Percentiles rank a stretch among this genome's conserved stretches.
These are phyloP conservation scores for Amiota communis DNA, from an alignment of 2,888 invertebrate species.

Conservation along the genomic window DNA sequence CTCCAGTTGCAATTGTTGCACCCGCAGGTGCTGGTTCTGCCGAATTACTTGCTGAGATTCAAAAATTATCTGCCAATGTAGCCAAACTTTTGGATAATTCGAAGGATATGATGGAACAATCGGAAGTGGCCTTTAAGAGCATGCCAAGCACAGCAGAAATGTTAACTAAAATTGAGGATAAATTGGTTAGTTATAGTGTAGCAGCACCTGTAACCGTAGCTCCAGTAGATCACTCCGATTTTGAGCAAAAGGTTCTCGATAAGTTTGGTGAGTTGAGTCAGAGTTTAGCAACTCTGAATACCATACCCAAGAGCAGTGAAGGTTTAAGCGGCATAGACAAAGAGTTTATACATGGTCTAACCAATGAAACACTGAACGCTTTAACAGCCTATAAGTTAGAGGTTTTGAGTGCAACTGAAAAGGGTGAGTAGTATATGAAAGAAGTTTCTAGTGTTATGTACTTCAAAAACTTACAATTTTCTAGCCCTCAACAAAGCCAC, in stretches of 20 bases:
- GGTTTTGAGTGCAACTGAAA: constrained; percentile 73
- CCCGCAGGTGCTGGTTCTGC: constrained; percentile 45
- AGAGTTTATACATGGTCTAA: constrained; percentile 75
- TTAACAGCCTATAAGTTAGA: constrained; percentile 76
- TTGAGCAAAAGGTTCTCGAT: constrained; percentile 73
- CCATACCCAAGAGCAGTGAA: constrained; percentile 53
- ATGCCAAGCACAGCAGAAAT: constrained; percentile 64
- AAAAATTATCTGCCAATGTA: constrained; percentile 59
- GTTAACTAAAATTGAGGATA: constrained; percentile 68
- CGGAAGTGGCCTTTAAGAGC: constrained; percentile 62
- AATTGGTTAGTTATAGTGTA: constrained; percentile 64
- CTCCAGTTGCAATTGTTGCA: constrained; percentile 30
- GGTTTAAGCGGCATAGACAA: constrained; percentile 71
- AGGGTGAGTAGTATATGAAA: constrained; percentile 71
- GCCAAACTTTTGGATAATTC: constrained; percentile 59
- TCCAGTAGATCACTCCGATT: constrained; percentile 68
- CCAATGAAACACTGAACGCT: constrained; percentile 78
- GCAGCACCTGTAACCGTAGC: constrained; percentile 54
- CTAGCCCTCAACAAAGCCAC: constrained; percentile 74
- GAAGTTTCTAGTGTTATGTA: neutral
- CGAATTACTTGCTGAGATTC: constrained; percentile 61
- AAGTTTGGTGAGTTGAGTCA: constrained; percentile 73
- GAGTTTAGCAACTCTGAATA: constrained; percentile 70
- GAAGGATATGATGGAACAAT: constrained; percentile 60
- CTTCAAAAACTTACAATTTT: constrained; percentile 23